Percentiles rank a stretch among this genome's conserved stretches.
Evolutionary conservation across 2,113 vertebrate species (phyloP).

Genomic region (Seriola rivoliana): DNA sequence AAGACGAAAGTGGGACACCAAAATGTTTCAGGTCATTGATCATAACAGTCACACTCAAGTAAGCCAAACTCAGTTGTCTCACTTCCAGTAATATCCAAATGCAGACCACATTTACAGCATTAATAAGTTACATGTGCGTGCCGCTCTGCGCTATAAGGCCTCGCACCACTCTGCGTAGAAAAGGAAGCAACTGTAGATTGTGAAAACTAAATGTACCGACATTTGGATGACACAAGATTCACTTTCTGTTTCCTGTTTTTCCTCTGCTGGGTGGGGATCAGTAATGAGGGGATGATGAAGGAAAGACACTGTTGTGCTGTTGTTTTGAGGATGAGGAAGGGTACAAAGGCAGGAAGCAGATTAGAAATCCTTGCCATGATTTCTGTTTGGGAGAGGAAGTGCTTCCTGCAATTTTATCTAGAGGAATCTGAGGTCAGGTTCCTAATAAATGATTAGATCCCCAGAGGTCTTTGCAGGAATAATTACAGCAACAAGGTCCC

Average conservation of each 20-base stretch:
- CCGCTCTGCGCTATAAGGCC: background rate
- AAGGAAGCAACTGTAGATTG: background rate
- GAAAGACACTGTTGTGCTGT: background rate
- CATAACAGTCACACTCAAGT: slow-evolving; percentile 38
- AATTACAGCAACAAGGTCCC: slow-evolving; percentile 22
- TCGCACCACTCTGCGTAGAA: background rate
- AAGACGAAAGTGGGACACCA: slow-evolving; percentile 48
- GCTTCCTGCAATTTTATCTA: background rate
- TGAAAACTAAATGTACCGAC: background rate
- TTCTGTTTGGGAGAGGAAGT: slow-evolving; percentile 6
- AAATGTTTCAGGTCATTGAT: slow-evolving; percentile 65
- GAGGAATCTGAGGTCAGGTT: slow-evolving; percentile 27
- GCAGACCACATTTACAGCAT: slow-evolving; percentile 33
- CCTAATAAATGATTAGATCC: slow-evolving; percentile 47
- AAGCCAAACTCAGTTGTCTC: slow-evolving; percentile 25
- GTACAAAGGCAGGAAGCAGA: background rate
- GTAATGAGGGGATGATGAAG: background rate
- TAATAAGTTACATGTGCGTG: slow-evolving; percentile 17
- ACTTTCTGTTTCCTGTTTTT: background rate
- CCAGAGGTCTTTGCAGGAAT: slow-evolving; percentile 20
- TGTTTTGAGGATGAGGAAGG: background rate
- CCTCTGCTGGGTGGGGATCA: slow-evolving; percentile 7
- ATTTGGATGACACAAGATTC: background rate
- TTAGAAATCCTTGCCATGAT: background rate
- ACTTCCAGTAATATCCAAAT: slow-evolving; percentile 38